These are phyloP conservation scores for Temnothorax nylanderi DNA, from an alignment of 1,140 invertebrate genomes.

Conservation along the genomic window DNA sequence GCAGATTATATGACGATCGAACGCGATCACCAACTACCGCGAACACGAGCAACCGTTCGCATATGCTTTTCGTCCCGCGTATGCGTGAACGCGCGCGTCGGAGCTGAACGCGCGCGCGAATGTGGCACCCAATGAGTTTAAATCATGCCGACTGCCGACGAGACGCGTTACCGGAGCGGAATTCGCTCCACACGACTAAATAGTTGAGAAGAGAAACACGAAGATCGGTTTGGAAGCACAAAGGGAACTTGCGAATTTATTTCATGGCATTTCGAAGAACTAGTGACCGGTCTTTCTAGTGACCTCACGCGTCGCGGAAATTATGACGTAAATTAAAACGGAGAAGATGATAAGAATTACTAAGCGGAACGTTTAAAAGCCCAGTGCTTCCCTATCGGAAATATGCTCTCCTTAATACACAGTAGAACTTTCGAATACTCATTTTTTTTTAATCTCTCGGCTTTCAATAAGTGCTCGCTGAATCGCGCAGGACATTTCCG, in stretches of 20 bases:
- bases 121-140: conserved; percentile 84
- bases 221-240: conserved; percentile 30
- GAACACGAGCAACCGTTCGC: conserved; percentile 36
- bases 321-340: conserved; percentile 21
- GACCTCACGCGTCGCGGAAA: conserved; percentile 18
- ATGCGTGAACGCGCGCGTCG: conserved; percentile 68
- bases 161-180: conserved; percentile 68
- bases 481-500: conserved; percentile 36
- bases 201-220: conserved; percentile 76
- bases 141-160: conserved; percentile 80
- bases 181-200: conserved; percentile 67
- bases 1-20: conserved; percentile 65
- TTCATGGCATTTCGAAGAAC: conserved; percentile 24
- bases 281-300: conserved; percentile 12
- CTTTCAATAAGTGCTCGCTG: conserved; percentile 35
- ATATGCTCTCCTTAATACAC: not conserved
- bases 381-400: not conserved
- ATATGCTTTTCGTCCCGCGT: conserved; percentile 67
- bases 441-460: conserved; percentile 18
- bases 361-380: not conserved
- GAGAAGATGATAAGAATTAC: conserved; percentile 5
- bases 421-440: not conserved
- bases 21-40: conserved; percentile 21
- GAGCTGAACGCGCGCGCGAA: conserved; percentile 76
- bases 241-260: conserved; percentile 19